Evolutionary conservation across 2,113 vertebrate species (phyloP).

Genomic region (Xiphorhynchus elegans): DNA sequence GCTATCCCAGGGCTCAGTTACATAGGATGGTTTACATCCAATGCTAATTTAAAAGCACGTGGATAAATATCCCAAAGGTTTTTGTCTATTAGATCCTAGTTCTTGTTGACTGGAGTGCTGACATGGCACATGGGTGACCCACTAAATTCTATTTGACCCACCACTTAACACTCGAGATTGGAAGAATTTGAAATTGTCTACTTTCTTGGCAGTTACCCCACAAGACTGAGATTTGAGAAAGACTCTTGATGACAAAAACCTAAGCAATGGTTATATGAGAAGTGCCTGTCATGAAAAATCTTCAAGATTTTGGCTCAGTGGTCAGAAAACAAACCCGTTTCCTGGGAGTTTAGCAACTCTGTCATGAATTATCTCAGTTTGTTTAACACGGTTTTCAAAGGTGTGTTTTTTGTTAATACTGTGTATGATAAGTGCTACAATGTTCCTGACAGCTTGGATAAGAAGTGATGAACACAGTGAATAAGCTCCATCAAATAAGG

Average conservation of each 20-base stretch:
- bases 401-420: slow-evolving; percentile 63
- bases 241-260: slow-evolving; percentile 30
- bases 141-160: not conserved
- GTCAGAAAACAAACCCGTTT: slow-evolving; percentile 59
- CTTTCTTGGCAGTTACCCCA: slow-evolving; percentile 41
- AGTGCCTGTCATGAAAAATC: slow-evolving; percentile 48
- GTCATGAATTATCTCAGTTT: slow-evolving; percentile 69
- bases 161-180: not conserved
- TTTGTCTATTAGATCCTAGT: not conserved
- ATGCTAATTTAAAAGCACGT: not conserved
- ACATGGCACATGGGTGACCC: not conserved
- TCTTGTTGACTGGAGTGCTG: not conserved
- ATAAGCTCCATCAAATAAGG: slow-evolving; percentile 52
- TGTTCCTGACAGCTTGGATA: slow-evolving; percentile 65
- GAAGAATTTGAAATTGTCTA: slow-evolving; percentile 26
- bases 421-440: slow-evolving; percentile 57
- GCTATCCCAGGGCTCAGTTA: not conserved
- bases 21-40: not conserved
- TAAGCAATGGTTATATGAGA: slow-evolving; percentile 33
- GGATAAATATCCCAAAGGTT: not conserved
- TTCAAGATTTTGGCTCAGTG: slow-evolving; percentile 47
- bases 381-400: slow-evolving; percentile 62
- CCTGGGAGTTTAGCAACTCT: slow-evolving; percentile 60
- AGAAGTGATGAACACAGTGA: slow-evolving; percentile 65
- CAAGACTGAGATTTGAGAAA: slow-evolving; percentile 11